These are phyloP conservation scores for Harpalus rufipes DNA, from an alignment of 2,888 invertebrate species.

Conservation along the genomic window DNA sequence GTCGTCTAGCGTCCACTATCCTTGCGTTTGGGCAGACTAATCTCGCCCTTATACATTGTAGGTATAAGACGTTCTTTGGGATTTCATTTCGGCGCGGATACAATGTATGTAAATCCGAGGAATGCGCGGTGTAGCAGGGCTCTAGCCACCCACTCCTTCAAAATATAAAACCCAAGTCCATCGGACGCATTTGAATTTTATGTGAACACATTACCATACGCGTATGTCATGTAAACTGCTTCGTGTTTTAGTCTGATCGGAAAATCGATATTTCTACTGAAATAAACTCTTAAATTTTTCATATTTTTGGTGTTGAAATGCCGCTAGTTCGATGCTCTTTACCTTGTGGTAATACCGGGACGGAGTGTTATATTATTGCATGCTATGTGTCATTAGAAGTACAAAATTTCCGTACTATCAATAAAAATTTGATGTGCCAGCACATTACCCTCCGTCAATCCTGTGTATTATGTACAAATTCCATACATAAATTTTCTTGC, in stretches of 20 bases:
- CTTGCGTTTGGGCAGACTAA: neutral
- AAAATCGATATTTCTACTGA: slow-evolving; percentile 52
- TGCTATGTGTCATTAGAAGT: too few species aligned
- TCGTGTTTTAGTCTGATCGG: slow-evolving; percentile 45
- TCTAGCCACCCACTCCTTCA: slow-evolving; percentile 26
- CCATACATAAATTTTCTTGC: too few species aligned
- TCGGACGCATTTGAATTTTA: slow-evolving; percentile 63
- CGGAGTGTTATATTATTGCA: neutral
- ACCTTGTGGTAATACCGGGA: neutral
- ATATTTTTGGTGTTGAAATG: slow-evolving; percentile 36
- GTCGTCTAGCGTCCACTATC: slow-evolving; percentile 20
- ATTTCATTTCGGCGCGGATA: neutral
- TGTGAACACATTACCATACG: slow-evolving; percentile 60
- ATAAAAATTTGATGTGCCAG: too few species aligned
- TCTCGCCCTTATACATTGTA: neutral
- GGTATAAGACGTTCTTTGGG: slow-evolving; percentile 12
- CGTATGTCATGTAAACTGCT: slow-evolving; percentile 63
- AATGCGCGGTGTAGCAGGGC: slow-evolving; percentile 25
- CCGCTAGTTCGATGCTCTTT: slow-evolving; percentile 17
- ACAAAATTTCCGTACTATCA: too few species aligned
- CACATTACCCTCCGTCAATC: too few species aligned
- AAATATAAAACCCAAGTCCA: slow-evolving; percentile 59
- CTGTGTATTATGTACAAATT: too few species aligned
- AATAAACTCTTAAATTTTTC: slow-evolving; percentile 51
- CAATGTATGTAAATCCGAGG: slow-evolving; percentile 50